Evolutionary conservation across 2,113 vertebrate species (phyloP).

Genomic region (Leucopsar rothschildi): DNA sequence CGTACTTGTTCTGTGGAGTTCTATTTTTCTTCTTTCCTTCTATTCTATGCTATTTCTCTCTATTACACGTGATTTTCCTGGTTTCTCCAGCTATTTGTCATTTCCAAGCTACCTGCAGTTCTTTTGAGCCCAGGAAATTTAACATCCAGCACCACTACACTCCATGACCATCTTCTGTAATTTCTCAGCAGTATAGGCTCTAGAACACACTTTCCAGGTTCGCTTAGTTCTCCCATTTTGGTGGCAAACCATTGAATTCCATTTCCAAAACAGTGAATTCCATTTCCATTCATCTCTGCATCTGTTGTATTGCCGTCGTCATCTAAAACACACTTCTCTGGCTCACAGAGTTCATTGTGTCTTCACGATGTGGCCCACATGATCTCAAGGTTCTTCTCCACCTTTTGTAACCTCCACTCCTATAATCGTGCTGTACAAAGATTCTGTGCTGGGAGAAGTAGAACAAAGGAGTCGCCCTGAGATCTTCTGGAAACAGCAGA

Average conservation of each 20-base stretch:
- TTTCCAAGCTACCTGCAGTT: not conserved
- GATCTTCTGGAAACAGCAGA: not conserved
- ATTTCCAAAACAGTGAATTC: not conserved
- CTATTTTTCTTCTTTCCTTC: not conserved
- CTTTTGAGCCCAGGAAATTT: not conserved
- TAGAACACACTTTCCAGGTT: not conserved
- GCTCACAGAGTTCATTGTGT: not conserved
- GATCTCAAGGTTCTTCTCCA: not conserved
- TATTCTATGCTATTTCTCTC: not conserved
- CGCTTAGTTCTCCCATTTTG: not conserved
- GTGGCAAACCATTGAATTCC: not conserved
- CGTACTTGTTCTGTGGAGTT: not conserved
- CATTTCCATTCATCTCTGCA: not conserved
- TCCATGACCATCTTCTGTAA: not conserved
- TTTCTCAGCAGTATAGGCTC: not conserved
- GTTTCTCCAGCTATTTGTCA: not conserved
- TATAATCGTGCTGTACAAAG: not conserved
- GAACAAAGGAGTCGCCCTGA: not conserved
- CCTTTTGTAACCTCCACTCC: not conserved
- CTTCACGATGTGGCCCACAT: rapidly evolving
- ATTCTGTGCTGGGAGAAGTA: not conserved
- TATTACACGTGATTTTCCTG: not conserved
- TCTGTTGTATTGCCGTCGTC: not conserved
- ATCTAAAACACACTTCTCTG: not conserved
- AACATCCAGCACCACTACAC: not conserved